Conservation (phyloP, 1,140 invertebrate genomes). For the Aleiodes sp. region DNA sequence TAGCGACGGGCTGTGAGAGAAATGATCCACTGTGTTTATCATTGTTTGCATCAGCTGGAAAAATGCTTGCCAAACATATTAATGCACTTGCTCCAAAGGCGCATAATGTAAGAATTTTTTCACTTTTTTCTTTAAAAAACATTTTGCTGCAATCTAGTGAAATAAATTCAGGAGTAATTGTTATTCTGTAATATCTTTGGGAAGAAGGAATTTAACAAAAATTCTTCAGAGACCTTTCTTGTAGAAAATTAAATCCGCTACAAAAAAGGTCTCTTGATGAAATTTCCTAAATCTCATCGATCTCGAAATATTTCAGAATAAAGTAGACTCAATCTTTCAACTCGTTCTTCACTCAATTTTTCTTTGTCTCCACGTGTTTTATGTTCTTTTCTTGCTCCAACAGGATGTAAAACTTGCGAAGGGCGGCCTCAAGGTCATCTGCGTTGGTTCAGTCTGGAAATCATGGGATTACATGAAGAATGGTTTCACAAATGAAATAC, state of each 20-base stretch:
- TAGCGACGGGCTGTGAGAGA: constrained; percentile 74
- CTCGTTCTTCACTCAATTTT: too few species aligned
- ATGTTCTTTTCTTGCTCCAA: constrained; percentile 34
- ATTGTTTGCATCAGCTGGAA: constrained; percentile 83
- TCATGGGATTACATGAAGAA: constrained; percentile 85
- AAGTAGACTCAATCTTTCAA: too few species aligned
- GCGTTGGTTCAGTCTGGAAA: constrained; percentile 96
- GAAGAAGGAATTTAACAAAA: not conserved
- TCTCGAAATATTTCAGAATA: too few species aligned
- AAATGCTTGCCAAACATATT: constrained; percentile 77
- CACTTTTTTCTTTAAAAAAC: not conserved
- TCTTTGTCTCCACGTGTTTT: too few species aligned
- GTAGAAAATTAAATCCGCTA: too few species aligned
- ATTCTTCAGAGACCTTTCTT: too few species aligned
- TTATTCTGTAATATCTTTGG: too few species aligned
- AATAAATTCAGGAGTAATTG: too few species aligned
- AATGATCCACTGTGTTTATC: constrained; percentile 78
- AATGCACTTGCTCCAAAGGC: constrained; percentile 77
- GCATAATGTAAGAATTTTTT: constrained; percentile 64
- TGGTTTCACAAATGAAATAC: constrained; percentile 73
- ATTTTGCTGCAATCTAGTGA: too few species aligned
- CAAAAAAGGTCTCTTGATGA: too few species aligned
- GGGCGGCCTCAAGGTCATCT: constrained; percentile 83
- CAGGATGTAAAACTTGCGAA: constrained; percentile 66
- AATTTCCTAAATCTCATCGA: too few species aligned